A percentile compares a stretch with the other conserved stretches of the same genome.
Conservation (phyloP, 2,888 invertebrate species). For the Parthenolecanium corni region DNA sequence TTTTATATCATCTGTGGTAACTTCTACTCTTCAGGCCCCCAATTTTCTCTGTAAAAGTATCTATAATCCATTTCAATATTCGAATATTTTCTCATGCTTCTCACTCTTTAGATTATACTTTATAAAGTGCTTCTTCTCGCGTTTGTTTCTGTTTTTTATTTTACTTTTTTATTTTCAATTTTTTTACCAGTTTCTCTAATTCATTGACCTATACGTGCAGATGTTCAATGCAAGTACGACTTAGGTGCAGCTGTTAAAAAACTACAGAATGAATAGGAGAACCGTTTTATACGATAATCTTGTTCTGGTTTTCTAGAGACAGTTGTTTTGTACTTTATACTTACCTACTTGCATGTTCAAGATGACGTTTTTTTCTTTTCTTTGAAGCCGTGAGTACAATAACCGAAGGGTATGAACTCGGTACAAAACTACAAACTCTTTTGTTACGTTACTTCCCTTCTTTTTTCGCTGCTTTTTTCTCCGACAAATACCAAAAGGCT, state of each 20-base stretch:
- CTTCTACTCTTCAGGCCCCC: too few species aligned
- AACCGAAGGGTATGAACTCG: constrained; percentile 24
- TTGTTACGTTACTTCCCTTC: constrained; percentile 17
- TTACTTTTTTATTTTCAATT: neutral
- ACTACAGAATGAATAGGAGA: constrained; percentile 25
- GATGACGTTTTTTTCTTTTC: constrained; percentile 23
- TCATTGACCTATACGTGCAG: constrained; percentile 23
- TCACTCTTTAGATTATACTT: too few species aligned
- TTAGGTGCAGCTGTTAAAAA: constrained; percentile 27
- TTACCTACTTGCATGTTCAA: constrained; percentile 24
- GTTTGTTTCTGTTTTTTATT: constrained; percentile 13
- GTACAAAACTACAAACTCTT: constrained; percentile 26
- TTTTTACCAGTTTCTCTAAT: constrained; percentile 20
- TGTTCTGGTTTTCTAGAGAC: constrained; percentile 26
- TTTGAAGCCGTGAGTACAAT: constrained; percentile 3
- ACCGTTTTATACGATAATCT: constrained; percentile 27
- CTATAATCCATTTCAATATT: too few species aligned
- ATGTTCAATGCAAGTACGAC: constrained; percentile 22
- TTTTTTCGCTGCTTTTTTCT: constrained; percentile 6
- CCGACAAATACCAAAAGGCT: constrained; percentile 8
- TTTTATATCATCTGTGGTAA: too few species aligned
- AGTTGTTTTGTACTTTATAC: constrained; percentile 22
- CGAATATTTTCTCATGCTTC: too few species aligned
- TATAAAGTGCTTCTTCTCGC: constrained; percentile 9
- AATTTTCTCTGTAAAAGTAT: too few species aligned